Conservation (phyloP, 2,797 vertebrate species). For the Cephalopachus bancanus region DNA sequence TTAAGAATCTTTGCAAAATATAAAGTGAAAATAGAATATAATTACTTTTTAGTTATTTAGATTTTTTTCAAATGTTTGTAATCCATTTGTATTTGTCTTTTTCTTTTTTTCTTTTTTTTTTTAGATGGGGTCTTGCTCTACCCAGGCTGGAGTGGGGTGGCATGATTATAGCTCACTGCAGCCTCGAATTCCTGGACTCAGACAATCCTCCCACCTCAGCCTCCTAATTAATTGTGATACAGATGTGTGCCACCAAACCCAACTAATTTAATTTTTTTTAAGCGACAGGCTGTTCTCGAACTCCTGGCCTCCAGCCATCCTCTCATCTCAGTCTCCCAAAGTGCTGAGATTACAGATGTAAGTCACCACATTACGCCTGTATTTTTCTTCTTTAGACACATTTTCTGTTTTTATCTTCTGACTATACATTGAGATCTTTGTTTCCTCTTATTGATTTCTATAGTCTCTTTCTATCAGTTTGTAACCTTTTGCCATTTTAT, state of each 20-base stretch:
- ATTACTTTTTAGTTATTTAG: conserved; percentile 17
- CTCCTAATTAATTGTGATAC: background rate
- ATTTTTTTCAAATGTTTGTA: background rate
- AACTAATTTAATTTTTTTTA: background rate
- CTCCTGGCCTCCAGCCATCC: background rate
- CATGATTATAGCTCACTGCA: background rate
- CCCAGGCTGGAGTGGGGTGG: background rate
- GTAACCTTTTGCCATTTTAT: background rate
- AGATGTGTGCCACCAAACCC: background rate
- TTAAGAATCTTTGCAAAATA: conserved; percentile 26
- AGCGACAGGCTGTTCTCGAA: background rate
- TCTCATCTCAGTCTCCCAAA: background rate
- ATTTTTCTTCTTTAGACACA: background rate
- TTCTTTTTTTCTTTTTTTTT: background rate
- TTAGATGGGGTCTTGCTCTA: background rate
- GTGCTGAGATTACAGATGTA: background rate
- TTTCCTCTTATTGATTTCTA: background rate
- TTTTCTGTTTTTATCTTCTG: background rate
- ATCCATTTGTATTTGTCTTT: background rate
- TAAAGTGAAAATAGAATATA: background rate
- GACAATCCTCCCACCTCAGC: background rate
- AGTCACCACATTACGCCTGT: background rate
- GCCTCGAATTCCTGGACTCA: background rate
- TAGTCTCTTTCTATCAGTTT: conserved; percentile 26
- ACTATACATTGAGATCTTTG: background rate